Base-by-base conservation (phyloP, 1,140 invertebrate genomes). In the Choristoneura fumiferana region DNA sequence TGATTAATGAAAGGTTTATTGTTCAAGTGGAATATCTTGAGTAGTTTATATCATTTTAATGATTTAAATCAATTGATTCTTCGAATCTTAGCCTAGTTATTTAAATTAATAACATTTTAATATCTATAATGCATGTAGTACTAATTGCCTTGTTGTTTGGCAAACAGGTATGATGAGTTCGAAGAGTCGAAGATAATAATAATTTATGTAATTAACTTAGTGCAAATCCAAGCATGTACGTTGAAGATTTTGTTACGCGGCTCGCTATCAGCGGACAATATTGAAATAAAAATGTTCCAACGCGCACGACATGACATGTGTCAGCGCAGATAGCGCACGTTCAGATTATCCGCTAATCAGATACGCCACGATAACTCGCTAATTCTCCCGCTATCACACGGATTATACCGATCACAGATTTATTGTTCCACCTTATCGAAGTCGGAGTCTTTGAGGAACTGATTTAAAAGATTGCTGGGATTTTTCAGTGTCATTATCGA, bases 351-450 rank as follows among this genome's bases (percentile, higher is more conserved):
- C 67, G 60, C 52, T 45, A 33, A 39, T 58, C 58, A 29, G 71
- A 73, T 76, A 76, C 36, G 72, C 62, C 71, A 60, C 57, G 55
- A 56, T 59, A 33, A 29, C 17, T 33, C 58, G 77, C 73, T 83
- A 69, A 57, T 54, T 57, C 43, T 34, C 43, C 61, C 65, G 63
- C 57, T 68, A 75, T 62, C 60, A 60, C 54, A 65, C 60, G 79
- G 81, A 84, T 84, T 77, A 81, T 61, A 49, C 37, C 53, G 78
- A 81, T 82, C 75, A 76, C 70, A 78, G 78, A 83, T 83, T 81
- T 83, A 71, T 79, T 68, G 53, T 73, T 76, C 78, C 76, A 76
- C 79, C 67, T 58, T 55, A 37, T 67, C 54, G 43, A 68, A 59
- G 73, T 69, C 76, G 79, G 73, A 71, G 61, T 75, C 53, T 35